Percentiles rank a stretch among this genome's conserved stretches.
Conservation (phyloP, 1,140 invertebrate genomes). For the Contarinia nasturtii region DNA sequence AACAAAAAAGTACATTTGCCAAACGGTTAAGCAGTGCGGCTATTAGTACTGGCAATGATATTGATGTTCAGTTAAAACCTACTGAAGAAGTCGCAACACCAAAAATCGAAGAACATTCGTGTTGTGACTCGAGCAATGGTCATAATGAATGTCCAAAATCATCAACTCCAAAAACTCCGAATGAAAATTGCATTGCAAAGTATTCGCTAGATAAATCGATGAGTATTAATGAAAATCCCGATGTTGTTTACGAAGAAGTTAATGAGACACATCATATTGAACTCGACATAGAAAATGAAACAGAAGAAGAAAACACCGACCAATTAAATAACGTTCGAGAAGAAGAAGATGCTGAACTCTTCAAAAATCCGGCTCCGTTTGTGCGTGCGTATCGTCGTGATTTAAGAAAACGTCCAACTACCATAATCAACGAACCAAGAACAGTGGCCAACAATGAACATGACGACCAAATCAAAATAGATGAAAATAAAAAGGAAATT, state of each 20-base stretch:
- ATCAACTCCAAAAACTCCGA: too few species aligned
- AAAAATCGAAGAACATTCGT: too few species aligned
- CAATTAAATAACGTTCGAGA: neutral
- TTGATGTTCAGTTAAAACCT: neutral
- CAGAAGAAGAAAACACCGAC: too few species aligned
- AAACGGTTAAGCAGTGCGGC: neutral
- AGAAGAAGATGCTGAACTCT: constrained; percentile 7
- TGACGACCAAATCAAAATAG: constrained; percentile 4
- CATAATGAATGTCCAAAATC: too few species aligned
- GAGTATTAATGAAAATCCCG: constrained; percentile 4
- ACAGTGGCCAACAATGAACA: constrained; percentile 4
- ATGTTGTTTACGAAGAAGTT: constrained; percentile 18
- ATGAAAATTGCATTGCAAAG: too few species aligned
- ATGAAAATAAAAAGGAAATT: constrained; percentile 5
- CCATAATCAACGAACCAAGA: too few species aligned
- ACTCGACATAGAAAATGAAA: too few species aligned
- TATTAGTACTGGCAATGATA: neutral
- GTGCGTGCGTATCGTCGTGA: constrained; percentile 14
- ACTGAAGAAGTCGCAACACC: neutral
- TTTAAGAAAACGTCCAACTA: constrained; percentile 7
- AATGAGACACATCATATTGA: constrained; percentile 3
- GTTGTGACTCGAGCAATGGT: too few species aligned
- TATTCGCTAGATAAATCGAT: neutral
- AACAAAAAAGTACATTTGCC: neutral
- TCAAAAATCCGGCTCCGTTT: constrained; percentile 18